Percentiles rank a stretch among this genome's conserved stretches.
Conservation (phyloP, 2,888 invertebrate species). For the Anoplius nigerrimus region DNA sequence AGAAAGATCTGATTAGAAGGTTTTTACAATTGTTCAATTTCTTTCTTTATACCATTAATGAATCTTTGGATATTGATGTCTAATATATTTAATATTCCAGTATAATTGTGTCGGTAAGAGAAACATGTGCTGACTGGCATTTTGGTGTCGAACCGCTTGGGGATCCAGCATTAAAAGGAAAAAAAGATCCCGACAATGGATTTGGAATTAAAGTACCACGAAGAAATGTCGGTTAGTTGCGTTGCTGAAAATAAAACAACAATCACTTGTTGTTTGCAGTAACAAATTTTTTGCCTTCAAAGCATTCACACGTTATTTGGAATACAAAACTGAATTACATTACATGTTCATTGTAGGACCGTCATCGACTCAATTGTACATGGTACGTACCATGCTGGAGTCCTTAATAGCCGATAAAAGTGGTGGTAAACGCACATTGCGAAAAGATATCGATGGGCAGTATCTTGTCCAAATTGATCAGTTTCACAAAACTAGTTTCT, state of each 20-base stretch:
- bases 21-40: constrained; percentile 44
- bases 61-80: not conserved
- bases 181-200: constrained; percentile 94
- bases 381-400: constrained; percentile 99
- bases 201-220: constrained; percentile 94
- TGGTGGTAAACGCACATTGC: constrained; percentile 93
- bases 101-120: constrained; percentile 96
- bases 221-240: constrained; percentile 88
- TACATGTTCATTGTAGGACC: constrained; percentile 78
- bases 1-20: constrained; percentile 95
- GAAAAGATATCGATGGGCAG: constrained; percentile 97
- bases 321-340: not conserved
- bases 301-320: not conserved
- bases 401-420: constrained; percentile 98
- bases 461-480: constrained; percentile 94
- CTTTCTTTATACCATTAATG: too few species aligned
- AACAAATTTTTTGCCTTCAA: not conserved
- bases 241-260: constrained; percentile 1
- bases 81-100: constrained; percentile 75
- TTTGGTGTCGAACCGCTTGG: constrained; percentile 92
- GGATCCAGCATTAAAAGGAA: constrained; percentile 94
- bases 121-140: constrained; percentile 98
- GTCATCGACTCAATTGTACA: constrained; percentile 95
- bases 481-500: constrained; percentile 97
- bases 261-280: constrained; percentile 10